phyloP scores from a whole-genome alignment of 2,797 vertebrate genomes.

The Fratercula arctica region DNA sequence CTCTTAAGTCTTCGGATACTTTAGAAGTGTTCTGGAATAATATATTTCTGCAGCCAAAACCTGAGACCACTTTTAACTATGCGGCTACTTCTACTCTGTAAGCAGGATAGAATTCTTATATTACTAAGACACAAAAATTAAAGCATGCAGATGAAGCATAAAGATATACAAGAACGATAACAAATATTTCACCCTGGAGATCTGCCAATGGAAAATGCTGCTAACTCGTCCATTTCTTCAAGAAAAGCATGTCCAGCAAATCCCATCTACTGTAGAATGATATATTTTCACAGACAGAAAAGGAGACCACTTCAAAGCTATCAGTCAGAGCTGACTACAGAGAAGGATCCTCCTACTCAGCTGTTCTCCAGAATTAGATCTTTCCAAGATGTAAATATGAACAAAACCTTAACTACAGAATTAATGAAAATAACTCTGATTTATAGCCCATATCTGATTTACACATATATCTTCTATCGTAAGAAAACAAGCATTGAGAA shows the following conservation, averaged over 20 bases:
- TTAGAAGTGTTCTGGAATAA: slow-evolving; percentile 16
- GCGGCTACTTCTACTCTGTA: slow-evolving; percentile 13
- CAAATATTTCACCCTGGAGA: slow-evolving; percentile 48
- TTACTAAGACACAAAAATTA: slow-evolving; percentile 29
- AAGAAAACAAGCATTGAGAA: neutral
- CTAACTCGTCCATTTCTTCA: slow-evolving; percentile 45
- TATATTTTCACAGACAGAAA: slow-evolving; percentile 32
- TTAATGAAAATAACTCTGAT: slow-evolving; percentile 41
- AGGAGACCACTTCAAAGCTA: slow-evolving; percentile 38
- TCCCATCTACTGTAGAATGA: slow-evolving; percentile 8
- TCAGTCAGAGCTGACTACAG: slow-evolving; percentile 25
- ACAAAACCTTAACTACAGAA: slow-evolving; percentile 28
- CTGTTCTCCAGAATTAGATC: slow-evolving; percentile 31
- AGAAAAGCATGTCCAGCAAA: slow-evolving; percentile 46
- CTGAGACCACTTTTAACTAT: slow-evolving; percentile 14
- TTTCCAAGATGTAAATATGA: slow-evolving; percentile 41
- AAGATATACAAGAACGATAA: slow-evolving; percentile 22
- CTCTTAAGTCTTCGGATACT: slow-evolving; percentile 9
- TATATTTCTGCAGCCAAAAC: neutral
- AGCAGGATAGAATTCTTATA: neutral
- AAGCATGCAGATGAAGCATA: slow-evolving; percentile 15
- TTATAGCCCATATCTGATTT: slow-evolving; percentile 42
- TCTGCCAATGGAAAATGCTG: slow-evolving; percentile 54
- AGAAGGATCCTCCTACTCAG: slow-evolving; percentile 51
- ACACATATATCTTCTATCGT: neutral